phyloP scores from a whole-genome alignment of 2,888 invertebrate species.

The Sepioteuthis lessoniana region DNA sequence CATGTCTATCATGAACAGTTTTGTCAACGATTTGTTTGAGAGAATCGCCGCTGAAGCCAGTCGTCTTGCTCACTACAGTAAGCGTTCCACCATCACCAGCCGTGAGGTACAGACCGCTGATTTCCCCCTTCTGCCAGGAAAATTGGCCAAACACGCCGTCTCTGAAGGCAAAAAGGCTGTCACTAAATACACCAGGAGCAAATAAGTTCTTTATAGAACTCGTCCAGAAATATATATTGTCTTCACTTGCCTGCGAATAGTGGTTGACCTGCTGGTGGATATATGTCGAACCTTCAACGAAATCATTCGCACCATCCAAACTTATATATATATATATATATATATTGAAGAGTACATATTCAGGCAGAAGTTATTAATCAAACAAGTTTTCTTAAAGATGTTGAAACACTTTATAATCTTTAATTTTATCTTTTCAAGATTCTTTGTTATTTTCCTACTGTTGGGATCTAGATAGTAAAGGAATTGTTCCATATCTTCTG shows the following conservation, averaged over 20 bases:
- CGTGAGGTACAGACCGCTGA: conserved; percentile 84
- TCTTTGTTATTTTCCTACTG: too few species aligned
- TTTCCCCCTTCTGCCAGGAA: conserved; percentile 82
- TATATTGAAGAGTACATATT: too few species aligned
- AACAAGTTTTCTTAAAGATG: too few species aligned
- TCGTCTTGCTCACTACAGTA: conserved; percentile 66
- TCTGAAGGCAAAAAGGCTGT: conserved; percentile 73
- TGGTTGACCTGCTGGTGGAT: background rate
- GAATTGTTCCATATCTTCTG: too few species aligned
- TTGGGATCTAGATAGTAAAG: too few species aligned
- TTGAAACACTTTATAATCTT: too few species aligned
- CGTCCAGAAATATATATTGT: background rate
- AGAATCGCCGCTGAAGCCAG: too few species aligned
- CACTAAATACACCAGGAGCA: conserved; percentile 67
- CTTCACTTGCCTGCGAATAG: background rate
- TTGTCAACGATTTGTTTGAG: too few species aligned
- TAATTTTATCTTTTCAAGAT: too few species aligned
- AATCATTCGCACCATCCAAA: background rate
- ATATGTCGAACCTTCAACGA: background rate
- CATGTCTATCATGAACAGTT: too few species aligned
- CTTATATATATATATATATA: too few species aligned
- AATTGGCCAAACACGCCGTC: conserved; percentile 83
- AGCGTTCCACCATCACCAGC: conserved; percentile 77
- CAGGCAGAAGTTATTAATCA: too few species aligned
- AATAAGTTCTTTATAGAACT: conserved; percentile 54